Base-by-base conservation (phyloP, 2,113 vertebrate species). In the Lophochroa leadbeateri region DNA sequence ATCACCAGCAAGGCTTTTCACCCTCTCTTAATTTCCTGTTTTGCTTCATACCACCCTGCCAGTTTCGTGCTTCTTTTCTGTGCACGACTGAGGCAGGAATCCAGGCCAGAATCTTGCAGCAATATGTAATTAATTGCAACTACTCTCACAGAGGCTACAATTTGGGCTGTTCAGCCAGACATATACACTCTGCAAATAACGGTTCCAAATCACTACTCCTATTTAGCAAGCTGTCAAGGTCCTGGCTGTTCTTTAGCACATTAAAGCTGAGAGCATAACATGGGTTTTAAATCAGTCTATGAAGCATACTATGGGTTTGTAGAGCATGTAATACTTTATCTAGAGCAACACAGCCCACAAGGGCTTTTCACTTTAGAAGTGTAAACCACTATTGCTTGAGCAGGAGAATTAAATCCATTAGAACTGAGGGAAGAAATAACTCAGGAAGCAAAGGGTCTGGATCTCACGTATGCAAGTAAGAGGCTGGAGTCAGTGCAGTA, bases 111-210 rank as follows among this genome's bases (percentile, higher is more conserved):
- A 69, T 29, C 65, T 25, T 13, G 1, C 72, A 68, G 83, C 35
- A 55, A 61, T 55, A 20, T 44, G 57, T 55, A 76, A 95, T 94
- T 76, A 85, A 96, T 41, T 71, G 84, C 87, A n/a, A 24, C 41
- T 63, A 2, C 86, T 83, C 57, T 74, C 64, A 8, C 37, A 53
- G 90, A 92, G 85, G 95, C 82, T 93, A 83, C 37, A 84, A 18
- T 90, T 92, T 37, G 84, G 65, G 81, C 89, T 90, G 74, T 21
- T 72, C 58, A 92, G 76, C 50, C 91, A 96, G 39, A 82, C 50
- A 83, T 35, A 91, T 17, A 39, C 57, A 57, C 79, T 65, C 52
- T 64, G 70, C 61, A 85, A 55, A 69, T 15, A 90, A 70, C 29
- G 1, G 52, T 25, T 96, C 75, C 94, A 88, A 76, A 90, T 46